A percentile compares a stretch with the other conserved stretches of the same genome.
Conservation (phyloP, 2,797 vertebrate species). For the Pempheris klunzingeri region DNA sequence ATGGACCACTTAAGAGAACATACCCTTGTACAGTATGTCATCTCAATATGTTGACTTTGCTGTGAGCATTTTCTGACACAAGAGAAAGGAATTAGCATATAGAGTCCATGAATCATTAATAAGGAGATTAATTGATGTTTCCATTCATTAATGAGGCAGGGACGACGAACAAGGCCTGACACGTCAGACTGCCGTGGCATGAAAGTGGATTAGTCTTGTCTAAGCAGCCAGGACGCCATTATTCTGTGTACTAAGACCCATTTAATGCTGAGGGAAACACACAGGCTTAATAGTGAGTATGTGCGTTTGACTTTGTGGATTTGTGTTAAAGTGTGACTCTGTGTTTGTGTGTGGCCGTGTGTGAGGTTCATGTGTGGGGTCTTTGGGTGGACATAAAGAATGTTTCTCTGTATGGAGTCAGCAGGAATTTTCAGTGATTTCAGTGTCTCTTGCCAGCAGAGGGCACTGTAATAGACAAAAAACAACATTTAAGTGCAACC, state of each 20-base stretch:
- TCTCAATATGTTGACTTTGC: constrained; percentile 51
- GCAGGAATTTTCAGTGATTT: not conserved
- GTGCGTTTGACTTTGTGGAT: constrained; percentile 42
- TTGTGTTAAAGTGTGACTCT: constrained; percentile 2
- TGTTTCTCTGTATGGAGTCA: not conserved
- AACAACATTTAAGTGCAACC: not conserved
- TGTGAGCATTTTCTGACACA: constrained; percentile 41
- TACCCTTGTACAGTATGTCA: constrained; percentile 12
- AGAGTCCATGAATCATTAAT: constrained; percentile 77
- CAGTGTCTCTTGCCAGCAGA: constrained; percentile 6
- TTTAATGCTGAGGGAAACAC: constrained; percentile 69
- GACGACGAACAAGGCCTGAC: constrained; percentile 72
- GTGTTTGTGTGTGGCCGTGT: constrained; percentile 14
- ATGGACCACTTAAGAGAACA: constrained; percentile 12
- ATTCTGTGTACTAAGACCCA: constrained; percentile 72
- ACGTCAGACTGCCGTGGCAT: constrained; percentile 75
- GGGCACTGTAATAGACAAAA: not conserved
- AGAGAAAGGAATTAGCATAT: constrained; percentile 61
- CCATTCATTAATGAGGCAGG: constrained; percentile 80
- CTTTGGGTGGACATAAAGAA: constrained; percentile 23
- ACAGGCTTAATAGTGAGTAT: constrained; percentile 57
- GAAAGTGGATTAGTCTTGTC: constrained; percentile 85
- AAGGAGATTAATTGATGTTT: constrained; percentile 83
- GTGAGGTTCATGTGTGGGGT: constrained; percentile 20
- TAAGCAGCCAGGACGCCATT: constrained; percentile 76